A percentile compares a stretch with the other conserved stretches of the same genome.
Evolutionary conservation across 1,140 invertebrate species (phyloP).

Genomic region (Dendroctonus ponderosae): DNA sequence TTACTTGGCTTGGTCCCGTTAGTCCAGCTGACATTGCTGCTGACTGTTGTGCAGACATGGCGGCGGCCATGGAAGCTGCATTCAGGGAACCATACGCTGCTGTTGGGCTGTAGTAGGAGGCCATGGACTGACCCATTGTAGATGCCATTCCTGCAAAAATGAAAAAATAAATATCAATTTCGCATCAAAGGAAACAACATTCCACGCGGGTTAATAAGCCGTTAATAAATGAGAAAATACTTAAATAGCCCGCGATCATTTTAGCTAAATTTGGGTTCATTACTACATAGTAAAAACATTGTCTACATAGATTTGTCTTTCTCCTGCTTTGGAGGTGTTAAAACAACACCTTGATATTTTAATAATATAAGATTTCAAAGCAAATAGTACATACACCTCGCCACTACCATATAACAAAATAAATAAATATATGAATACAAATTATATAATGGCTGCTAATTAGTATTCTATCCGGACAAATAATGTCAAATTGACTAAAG

Average conservation of each 20-base stretch:
- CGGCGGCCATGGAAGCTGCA: constrained; percentile 63
- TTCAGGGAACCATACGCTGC: constrained; percentile 64
- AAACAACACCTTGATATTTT: constrained; percentile 7
- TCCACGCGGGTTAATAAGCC: background rate
- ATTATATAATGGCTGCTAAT: constrained; percentile 15
- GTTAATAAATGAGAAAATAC: background rate
- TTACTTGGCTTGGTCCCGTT: constrained; percentile 59
- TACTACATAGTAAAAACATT: too few relatives aligned
- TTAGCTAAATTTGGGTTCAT: background rate
- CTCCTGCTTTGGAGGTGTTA: too few relatives aligned
- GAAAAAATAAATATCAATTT: constrained; percentile 3
- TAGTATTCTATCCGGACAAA: constrained; percentile 14
- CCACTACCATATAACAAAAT: constrained; percentile 7
- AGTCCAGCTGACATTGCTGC: constrained; percentile 60
- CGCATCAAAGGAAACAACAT: background rate
- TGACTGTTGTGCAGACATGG: constrained; percentile 61
- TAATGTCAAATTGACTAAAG: constrained; percentile 11
- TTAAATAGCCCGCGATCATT: background rate
- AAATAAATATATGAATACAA: constrained; percentile 14
- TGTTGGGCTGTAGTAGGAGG: constrained; percentile 62
- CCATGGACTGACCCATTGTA: constrained; percentile 62
- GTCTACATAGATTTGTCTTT: too few relatives aligned
- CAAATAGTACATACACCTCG: background rate
- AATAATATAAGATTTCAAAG: constrained; percentile 20
- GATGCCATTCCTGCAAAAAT: constrained; percentile 58